phyloP scores from a whole-genome alignment of 2,888 invertebrate genomes.

The Orchesella flavescens region DNA sequence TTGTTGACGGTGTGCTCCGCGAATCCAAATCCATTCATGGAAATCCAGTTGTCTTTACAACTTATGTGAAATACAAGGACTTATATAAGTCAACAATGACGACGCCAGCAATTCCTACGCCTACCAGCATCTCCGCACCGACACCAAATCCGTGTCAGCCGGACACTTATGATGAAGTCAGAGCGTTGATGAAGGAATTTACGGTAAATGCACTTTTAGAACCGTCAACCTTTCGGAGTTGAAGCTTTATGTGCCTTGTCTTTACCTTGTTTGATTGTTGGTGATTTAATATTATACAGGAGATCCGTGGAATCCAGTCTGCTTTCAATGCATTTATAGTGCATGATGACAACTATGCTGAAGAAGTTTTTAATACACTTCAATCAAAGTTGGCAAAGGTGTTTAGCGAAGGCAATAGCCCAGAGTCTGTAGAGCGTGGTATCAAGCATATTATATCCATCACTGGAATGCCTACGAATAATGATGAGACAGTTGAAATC shows the following conservation, averaged over 20 bases:
- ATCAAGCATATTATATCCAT: slow-evolving; percentile 84
- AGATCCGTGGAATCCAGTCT: slow-evolving; percentile 89
- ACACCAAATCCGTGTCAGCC: slow-evolving; percentile 65
- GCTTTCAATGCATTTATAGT: slow-evolving; percentile 91
- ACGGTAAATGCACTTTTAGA: too few relatives aligned
- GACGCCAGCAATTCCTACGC: slow-evolving; percentile 43
- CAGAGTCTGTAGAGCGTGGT: slow-evolving; percentile 84
- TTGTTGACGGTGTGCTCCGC: too few relatives aligned
- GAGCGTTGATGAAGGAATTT: slow-evolving; percentile 69
- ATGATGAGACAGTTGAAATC: slow-evolving; percentile 84
- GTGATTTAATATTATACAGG: slow-evolving; percentile 77
- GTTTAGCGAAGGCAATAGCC: slow-evolving; percentile 79
- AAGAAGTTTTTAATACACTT: slow-evolving; percentile 64
- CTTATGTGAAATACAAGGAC: not conserved
- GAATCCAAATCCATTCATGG: too few relatives aligned
- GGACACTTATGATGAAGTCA: slow-evolving; percentile 67
- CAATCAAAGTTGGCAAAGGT: slow-evolving; percentile 77
- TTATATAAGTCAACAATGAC: slow-evolving; percentile 24
- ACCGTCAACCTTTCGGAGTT: too few relatives aligned
- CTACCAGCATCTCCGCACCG: slow-evolving; percentile 53
- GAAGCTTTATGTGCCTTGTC: not conserved
- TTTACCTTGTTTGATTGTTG: slow-evolving; percentile 5
- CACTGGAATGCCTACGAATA: slow-evolving; percentile 84
- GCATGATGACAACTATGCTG: slow-evolving; percentile 75
- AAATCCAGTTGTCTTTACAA: not conserved